phyloP scores from a whole-genome alignment of 2,113 vertebrate species.

The Saguinus midas region DNA sequence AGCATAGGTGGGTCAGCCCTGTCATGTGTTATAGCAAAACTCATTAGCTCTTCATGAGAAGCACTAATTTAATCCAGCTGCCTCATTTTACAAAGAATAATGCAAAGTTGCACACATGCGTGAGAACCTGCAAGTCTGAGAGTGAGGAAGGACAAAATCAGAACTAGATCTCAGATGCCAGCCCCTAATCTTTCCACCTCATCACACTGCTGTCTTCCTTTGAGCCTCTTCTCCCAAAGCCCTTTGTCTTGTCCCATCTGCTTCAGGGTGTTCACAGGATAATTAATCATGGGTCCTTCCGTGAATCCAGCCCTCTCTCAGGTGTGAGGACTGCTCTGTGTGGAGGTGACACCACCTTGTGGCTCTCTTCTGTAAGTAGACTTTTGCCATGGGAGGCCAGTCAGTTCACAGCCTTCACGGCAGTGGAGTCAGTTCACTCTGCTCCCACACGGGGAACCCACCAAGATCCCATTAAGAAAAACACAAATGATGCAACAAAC shows the following conservation, averaged over 20 bases:
- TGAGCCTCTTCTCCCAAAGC: background rate
- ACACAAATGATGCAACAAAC: background rate
- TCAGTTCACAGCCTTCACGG: background rate
- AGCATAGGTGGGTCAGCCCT: background rate
- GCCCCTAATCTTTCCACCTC: background rate
- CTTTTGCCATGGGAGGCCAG: background rate
- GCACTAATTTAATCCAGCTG: background rate
- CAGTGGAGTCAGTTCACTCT: background rate
- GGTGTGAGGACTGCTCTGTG: background rate
- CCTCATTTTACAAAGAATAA: background rate
- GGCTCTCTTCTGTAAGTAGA: background rate
- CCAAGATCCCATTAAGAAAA: background rate
- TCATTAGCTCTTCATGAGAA: background rate
- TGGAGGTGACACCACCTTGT: background rate
- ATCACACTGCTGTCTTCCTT: background rate
- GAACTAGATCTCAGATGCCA: background rate
- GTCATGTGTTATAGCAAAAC: background rate
- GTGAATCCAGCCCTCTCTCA: background rate
- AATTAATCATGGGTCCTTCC: background rate
- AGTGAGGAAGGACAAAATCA: background rate
- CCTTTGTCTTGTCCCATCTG: background rate
- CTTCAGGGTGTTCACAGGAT: background rate
- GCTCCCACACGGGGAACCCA: no score
- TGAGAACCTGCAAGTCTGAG: background rate
- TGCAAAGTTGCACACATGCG: background rate